These are phyloP conservation scores for Muscicapa adusta DNA, from an alignment of 2,113 vertebrate genomes.

Conservation along the genomic window DNA sequence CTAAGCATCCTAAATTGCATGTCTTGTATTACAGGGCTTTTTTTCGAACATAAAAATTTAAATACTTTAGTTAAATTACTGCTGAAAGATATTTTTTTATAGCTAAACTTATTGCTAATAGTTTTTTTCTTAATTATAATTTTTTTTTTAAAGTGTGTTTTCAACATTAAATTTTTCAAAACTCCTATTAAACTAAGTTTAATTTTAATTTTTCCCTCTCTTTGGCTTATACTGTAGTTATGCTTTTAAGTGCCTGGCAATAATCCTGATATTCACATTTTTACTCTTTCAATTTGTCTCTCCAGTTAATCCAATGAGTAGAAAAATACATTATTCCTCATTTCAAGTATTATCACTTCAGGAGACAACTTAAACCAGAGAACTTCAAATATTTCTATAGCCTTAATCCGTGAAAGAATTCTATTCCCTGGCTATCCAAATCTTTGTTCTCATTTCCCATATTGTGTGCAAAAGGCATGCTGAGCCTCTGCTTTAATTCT, in stretches of 20 bases:
- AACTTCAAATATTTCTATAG: background rate
- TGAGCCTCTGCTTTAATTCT: background rate
- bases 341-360: background rate
- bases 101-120: background rate
- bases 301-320: background rate
- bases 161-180: background rate
- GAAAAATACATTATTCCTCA: background rate
- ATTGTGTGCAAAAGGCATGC: background rate
- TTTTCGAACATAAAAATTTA: background rate
- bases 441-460: background rate
- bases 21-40: background rate
- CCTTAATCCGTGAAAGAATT: background rate
- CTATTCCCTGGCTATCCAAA: background rate
- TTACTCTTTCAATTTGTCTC: background rate
- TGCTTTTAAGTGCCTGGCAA: background rate
- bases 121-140: background rate
- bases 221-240: background rate
- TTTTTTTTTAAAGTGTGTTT: background rate
- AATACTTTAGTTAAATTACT: background rate
- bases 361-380: background rate
- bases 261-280: background rate
- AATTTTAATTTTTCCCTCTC: background rate
- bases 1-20: background rate
- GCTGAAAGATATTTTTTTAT: background rate
- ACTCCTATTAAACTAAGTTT: background rate